Conservation (phyloP, 2,888 invertebrate genomes). For the Spialia ferax region DNA sequence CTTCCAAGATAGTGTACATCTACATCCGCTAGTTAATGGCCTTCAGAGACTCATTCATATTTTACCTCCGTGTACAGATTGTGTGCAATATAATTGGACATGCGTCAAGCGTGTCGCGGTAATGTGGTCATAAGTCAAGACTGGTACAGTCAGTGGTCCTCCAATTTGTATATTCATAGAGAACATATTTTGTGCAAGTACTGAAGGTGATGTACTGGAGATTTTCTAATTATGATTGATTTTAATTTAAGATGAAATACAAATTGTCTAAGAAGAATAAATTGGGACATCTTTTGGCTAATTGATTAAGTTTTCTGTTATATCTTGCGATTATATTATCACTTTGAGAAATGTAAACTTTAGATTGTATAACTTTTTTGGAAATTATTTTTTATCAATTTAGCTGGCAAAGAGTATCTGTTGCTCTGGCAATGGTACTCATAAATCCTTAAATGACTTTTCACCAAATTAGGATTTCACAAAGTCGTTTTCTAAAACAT, state of each 20-base stretch:
- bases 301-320: too few relatives aligned
- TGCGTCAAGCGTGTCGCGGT: constrained; percentile 81
- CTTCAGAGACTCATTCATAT: constrained; percentile 72
- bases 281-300: too few relatives aligned
- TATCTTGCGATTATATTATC: too few relatives aligned
- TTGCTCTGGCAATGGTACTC: too few relatives aligned
- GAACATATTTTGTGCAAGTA: background rate
- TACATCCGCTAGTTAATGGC: constrained; percentile 63
- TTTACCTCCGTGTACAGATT: constrained; percentile 79
- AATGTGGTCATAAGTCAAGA: constrained; percentile 79
- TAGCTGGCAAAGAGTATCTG: too few relatives aligned
- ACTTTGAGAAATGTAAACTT: too few relatives aligned
- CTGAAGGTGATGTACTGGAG: background rate
- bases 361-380: too few relatives aligned
- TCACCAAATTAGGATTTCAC: background rate
- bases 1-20: constrained; percentile 5
- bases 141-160: constrained; percentile 37
- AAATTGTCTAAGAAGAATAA: too few relatives aligned
- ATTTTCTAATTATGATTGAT: too few relatives aligned
- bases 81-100: constrained; percentile 84
- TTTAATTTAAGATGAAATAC: too few relatives aligned
- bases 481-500: background rate
- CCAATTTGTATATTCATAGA: background rate
- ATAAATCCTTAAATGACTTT: background rate
- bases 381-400: too few relatives aligned